phyloP scores from a whole-genome alignment of 2,113 vertebrate genomes.

The Damaliscus lunatus region DNA sequence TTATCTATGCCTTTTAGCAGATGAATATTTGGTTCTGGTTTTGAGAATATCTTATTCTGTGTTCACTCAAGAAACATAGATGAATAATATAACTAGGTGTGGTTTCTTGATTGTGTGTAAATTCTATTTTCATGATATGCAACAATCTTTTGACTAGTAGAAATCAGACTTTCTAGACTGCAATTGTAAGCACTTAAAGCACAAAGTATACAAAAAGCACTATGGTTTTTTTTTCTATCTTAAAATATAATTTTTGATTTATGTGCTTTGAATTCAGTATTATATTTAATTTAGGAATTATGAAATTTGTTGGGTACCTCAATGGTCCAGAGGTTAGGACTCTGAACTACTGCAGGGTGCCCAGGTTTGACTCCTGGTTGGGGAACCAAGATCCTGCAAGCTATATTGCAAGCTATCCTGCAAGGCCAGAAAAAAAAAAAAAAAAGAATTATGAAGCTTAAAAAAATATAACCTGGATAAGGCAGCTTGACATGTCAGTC shows the following conservation, averaged over 20 bases:
- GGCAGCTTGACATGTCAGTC: background rate
- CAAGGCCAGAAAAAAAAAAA: background rate
- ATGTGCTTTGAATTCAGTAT: slow-evolving; percentile 25
- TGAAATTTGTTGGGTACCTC: background rate
- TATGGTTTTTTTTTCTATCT: slow-evolving; percentile 5
- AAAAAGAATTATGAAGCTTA: background rate
- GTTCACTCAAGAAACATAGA: background rate
- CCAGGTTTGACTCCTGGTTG: background rate
- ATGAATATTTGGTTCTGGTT: background rate
- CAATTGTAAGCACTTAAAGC: background rate
- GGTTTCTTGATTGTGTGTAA: background rate
- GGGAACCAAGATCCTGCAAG: background rate
- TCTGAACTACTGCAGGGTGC: background rate
- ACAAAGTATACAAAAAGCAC: background rate
- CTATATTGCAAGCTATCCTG: background rate
- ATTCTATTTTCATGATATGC: background rate
- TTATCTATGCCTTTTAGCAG: background rate
- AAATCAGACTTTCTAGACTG: background rate
- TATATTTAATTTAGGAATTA: slow-evolving; percentile 59
- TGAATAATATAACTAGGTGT: background rate
- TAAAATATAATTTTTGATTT: slow-evolving; percentile 50
- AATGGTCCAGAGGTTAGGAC: background rate
- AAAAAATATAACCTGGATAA: slow-evolving; percentile 30
- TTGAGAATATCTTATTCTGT: background rate
- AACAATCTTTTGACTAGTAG: background rate